Evolutionary conservation across 2,797 vertebrate genomes (phyloP).

Genomic region (Nyctibius grandis): DNA sequence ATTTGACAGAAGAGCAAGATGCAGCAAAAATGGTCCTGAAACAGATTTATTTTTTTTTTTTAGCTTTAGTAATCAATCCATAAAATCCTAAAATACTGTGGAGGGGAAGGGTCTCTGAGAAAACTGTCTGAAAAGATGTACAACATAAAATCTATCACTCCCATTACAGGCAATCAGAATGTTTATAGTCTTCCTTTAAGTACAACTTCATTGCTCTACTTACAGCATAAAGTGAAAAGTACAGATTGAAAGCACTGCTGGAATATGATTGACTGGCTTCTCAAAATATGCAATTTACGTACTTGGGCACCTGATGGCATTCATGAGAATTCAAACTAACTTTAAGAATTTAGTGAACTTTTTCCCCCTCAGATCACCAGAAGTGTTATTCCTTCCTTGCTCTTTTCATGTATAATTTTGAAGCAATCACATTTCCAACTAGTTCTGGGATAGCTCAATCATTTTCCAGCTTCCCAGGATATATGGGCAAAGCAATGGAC

Average conservation of each 20-base stretch:
- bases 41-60: neutral
- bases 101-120: neutral
- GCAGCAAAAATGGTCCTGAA: neutral
- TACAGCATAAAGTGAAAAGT: constrained; percentile 24
- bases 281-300: neutral
- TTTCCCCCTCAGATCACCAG: neutral
- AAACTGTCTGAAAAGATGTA: neutral
- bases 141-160: constrained; percentile 12
- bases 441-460: neutral
- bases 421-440: neutral
- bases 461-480: neutral
- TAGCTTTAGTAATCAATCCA: neutral
- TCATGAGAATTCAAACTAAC: constrained; percentile 20
- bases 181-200: constrained; percentile 32
- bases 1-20: neutral
- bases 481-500: neutral
- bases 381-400: neutral
- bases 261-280: neutral
- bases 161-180: neutral
- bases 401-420: neutral
- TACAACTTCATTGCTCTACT: constrained; percentile 19
- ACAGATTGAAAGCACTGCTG: constrained; percentile 9
- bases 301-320: neutral
- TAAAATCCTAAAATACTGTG: neutral
- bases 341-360: neutral